Evolutionary conservation across 2,797 vertebrate genomes (phyloP).

Genomic region (Miichthys miiuy): DNA sequence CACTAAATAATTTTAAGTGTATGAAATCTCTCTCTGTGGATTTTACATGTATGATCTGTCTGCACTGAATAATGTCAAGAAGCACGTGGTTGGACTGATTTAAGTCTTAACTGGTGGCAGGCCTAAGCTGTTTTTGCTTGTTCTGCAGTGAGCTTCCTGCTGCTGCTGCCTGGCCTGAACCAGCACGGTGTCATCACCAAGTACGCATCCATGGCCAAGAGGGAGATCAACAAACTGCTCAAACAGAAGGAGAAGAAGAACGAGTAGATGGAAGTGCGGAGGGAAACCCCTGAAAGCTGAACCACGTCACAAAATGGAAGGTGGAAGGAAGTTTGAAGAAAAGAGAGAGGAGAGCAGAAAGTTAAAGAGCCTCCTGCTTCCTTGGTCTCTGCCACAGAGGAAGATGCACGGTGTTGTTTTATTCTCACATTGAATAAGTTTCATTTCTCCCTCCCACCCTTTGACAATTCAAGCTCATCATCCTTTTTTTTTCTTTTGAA

Average conservation of each 20-base stretch:
- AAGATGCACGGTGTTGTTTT: slow-evolving; percentile 35
- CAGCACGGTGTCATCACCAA: slow-evolving; percentile 95
- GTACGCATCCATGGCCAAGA: slow-evolving; percentile 95
- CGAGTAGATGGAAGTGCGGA: slow-evolving; percentile 77
- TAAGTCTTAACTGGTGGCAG: background rate
- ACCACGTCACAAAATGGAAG: background rate
- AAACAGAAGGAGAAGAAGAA: slow-evolving; percentile 99
- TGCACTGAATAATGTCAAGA: no score
- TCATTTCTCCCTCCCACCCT: slow-evolving; percentile 31
- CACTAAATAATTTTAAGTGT: no score
- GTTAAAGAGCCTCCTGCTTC: slow-evolving; percentile 25
- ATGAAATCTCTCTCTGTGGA: no score
- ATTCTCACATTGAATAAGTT: slow-evolving; percentile 35
- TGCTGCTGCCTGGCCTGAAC: slow-evolving; percentile 96
- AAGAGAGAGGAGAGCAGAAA: background rate
- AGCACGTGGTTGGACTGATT: background rate
- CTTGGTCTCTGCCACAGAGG: slow-evolving; percentile 37
- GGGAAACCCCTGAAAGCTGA: slow-evolving; percentile 12
- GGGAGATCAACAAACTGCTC: slow-evolving; percentile 97
- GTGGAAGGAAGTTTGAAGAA: slow-evolving; percentile 43
- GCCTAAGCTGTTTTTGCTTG: background rate
- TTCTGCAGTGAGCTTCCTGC: slow-evolving; percentile 89
- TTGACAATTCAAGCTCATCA: slow-evolving; percentile 32
- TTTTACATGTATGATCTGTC: no score
- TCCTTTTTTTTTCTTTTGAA: background rate